Evolutionary conservation across 2,888 invertebrate genomes (phyloP).

Genomic region (Acleris emargana): DNA sequence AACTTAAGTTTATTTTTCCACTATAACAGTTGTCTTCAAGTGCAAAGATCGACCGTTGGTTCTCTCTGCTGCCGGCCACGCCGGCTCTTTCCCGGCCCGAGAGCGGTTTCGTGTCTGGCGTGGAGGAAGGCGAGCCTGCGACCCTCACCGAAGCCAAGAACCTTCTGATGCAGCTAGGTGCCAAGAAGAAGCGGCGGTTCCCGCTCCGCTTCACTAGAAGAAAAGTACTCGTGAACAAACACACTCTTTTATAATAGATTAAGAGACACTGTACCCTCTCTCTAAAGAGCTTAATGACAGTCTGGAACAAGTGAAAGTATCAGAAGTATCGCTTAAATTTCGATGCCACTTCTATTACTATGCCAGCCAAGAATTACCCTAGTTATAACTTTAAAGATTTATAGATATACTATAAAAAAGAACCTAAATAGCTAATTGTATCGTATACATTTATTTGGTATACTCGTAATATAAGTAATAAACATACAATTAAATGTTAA

Average conservation of each 20-base stretch:
- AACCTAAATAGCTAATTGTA: no score
- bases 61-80: conserved; percentile 86
- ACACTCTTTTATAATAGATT: conserved; percentile 64
- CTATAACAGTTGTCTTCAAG: conserved; percentile 86
- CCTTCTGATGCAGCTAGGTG: conserved; percentile 87
- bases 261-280: no score
- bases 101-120: conserved; percentile 90
- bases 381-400: no score
- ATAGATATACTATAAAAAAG: no score
- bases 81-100: conserved; percentile 88
- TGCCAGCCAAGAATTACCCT: no score
- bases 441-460: no score
- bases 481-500: no score
- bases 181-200: conserved; percentile 87
- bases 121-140: conserved; percentile 82
- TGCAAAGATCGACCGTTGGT: conserved; percentile 92
- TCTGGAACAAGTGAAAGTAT: no score
- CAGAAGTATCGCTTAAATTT: no score
- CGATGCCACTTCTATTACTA: no score
- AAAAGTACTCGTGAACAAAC: conserved; percentile 85
- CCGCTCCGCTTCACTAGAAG: conserved; percentile 88
- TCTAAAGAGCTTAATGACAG: no score
- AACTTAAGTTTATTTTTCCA: conserved; percentile 36
- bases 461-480: no score
- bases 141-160: conserved; percentile 87